phyloP scores from a whole-genome alignment of 1,140 invertebrate species.

The Pissodes strobi region DNA sequence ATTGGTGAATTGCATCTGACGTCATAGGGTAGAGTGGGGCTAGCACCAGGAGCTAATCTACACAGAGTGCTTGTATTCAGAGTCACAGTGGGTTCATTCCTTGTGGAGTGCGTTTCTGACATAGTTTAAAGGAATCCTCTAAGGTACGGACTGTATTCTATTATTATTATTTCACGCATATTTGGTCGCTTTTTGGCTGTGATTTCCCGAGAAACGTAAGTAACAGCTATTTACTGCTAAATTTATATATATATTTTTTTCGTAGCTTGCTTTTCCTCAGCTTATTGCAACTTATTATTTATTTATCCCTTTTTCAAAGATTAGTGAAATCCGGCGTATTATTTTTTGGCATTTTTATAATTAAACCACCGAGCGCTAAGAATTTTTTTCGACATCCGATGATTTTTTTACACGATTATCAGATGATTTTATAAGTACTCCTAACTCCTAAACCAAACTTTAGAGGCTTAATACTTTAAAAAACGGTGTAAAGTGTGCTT shows the following conservation, averaged over 20 bases:
- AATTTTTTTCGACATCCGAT: too few species aligned
- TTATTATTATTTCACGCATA: conserved; percentile 2
- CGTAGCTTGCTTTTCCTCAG: too few species aligned
- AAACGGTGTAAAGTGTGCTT: too few species aligned
- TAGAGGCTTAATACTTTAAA: too few species aligned
- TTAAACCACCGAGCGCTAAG: too few species aligned
- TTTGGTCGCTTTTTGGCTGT: conserved; percentile 7
- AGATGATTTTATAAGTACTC: too few species aligned
- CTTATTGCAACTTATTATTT: too few species aligned
- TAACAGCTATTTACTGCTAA: neutral
- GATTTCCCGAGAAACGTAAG: conserved; percentile 13
- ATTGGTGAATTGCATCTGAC: conserved; percentile 46
- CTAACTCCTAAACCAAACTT: too few species aligned
- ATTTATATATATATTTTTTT: neutral
- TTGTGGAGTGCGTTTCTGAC: conserved; percentile 41
- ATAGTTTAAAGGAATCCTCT: conserved; percentile 19
- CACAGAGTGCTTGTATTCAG: conserved; percentile 39
- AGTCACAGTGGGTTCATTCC: conserved; percentile 44
- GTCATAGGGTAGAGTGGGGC: conserved; percentile 47
- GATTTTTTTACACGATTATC: too few species aligned
- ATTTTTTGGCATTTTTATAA: too few species aligned
- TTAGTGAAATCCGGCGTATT: too few species aligned
- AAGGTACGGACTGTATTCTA: conserved; percentile 29
- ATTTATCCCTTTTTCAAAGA: too few species aligned
- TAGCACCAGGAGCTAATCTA: conserved; percentile 45